Percentiles rank a stretch among this genome's conserved stretches.
Conservation (phyloP, 1,140 invertebrate genomes). For the Platorchestia sp. region DNA sequence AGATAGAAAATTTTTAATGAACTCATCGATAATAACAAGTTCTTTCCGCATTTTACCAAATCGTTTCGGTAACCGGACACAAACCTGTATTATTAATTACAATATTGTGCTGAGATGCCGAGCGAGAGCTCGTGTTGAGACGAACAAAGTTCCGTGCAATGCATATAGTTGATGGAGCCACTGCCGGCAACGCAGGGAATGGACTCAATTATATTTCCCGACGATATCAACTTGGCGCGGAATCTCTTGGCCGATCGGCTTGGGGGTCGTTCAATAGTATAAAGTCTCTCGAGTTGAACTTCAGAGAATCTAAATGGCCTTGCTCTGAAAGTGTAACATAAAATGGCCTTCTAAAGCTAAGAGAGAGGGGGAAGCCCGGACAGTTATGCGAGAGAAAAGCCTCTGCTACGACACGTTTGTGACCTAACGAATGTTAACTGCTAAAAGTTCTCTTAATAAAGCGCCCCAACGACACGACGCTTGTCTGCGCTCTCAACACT, state of each 20-base stretch:
- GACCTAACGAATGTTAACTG: constrained; percentile 39
- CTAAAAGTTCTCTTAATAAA: constrained; percentile 37
- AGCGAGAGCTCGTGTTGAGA: neutral
- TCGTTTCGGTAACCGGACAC: neutral
- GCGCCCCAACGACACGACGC: constrained; percentile 1
- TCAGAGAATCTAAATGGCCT: neutral
- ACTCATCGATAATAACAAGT: neutral
- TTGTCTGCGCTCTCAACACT: neutral
- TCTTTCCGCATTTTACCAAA: neutral
- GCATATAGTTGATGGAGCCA: neutral
- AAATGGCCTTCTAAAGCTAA: constrained; percentile 4
- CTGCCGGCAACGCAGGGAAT: neutral
- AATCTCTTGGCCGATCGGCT: neutral
- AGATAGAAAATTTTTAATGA: neutral
- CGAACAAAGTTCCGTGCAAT: neutral
- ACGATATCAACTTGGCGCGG: neutral
- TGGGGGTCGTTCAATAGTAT: neutral
- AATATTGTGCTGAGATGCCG: neutral
- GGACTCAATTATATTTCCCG: neutral
- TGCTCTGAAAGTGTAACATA: constrained; percentile 16
- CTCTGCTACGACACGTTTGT: constrained; percentile 45
- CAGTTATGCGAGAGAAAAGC: constrained; percentile 35
- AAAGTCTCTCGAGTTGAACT: constrained; percentile 5
- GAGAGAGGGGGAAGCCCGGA: constrained; percentile 11
- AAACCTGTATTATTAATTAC: neutral